Evolutionary conservation across 2,797 vertebrate genomes (phyloP), one percentile per base, ranked within the genome.

Genomic region (Antennarius maculatus): DNA sequence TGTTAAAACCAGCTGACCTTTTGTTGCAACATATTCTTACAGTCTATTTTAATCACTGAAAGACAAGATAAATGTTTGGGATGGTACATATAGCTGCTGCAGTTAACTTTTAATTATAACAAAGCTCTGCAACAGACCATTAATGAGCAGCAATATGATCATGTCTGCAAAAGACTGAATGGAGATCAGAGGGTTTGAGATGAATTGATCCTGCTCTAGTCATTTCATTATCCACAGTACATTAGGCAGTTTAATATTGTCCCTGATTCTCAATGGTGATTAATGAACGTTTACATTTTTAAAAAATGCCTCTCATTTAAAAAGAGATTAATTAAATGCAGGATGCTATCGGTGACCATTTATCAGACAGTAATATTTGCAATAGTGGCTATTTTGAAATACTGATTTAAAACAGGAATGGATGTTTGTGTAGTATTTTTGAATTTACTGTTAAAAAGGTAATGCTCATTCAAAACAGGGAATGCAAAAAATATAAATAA

Each of bases 211-310:
- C 54, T 51, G 29, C 48, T 77, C 42, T 56, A 58, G 42, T 65
- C 66, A 72, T 74, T 86, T 80, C 59, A 84, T 88, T 84, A 85
- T 65, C 59, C 51, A 64, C 85, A 83, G 61, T 63, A 66, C 69
- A 83, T 86, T 86, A 73, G 48, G 57, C 68, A 41, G 23, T n/a
- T 27, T 39, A 28, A 77, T 78, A 68, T 60, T 65, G 46, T 27
- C 50, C 6, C 73, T 78, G 16, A 17, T 76, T 76, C 46, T 70
- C 51, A 39, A 47, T 47, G 61, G 49, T 76, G 73, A 88, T 84
- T 79, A 76, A 87, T 76, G 27, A 15, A 4, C 27, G 5, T 74
- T 76, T 76, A 59, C 55, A 57, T 1, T 63, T 49, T 76, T 66
- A 70, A 68, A 70, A 70, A 69, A 69, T 50, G 29, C 13, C n/a